Evolutionary conservation across 2,113 vertebrate genomes (phyloP).

Genomic region (Mesembrinibis cayennensis): DNA sequence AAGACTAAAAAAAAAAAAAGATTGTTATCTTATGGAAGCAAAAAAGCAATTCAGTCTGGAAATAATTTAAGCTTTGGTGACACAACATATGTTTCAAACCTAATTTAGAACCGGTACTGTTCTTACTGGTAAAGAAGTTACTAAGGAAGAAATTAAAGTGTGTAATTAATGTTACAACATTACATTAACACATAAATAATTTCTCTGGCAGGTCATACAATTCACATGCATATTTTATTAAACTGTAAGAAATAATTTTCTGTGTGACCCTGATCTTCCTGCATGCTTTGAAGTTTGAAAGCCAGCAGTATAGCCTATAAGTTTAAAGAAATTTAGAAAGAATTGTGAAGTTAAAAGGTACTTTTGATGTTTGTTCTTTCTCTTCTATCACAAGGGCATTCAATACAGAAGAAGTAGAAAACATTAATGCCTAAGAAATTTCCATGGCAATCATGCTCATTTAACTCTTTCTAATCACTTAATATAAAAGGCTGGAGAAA

Average conservation of each 20-base stretch:
- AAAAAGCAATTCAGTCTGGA: background rate
- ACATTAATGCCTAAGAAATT: slow-evolving; percentile 73
- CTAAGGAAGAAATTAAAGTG: slow-evolving; percentile 45
- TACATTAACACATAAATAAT: slow-evolving; percentile 80
- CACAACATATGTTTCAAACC: background rate
- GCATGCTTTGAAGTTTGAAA: slow-evolving; percentile 80
- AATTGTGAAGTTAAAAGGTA: slow-evolving; percentile 83
- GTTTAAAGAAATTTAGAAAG: slow-evolving; percentile 84
- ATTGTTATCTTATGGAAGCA: background rate
- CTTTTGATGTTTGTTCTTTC: slow-evolving; percentile 85
- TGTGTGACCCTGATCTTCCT: slow-evolving; percentile 77
- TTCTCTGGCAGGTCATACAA: slow-evolving; percentile 73
- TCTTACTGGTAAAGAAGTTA: slow-evolving; percentile 20
- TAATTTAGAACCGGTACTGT: background rate
- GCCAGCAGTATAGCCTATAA: slow-evolving; percentile 80
- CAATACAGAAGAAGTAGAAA: slow-evolving; percentile 66
- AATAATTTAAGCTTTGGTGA: background rate
- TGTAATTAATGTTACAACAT: slow-evolving; percentile 76
- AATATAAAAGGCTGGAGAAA: slow-evolving; percentile 7
- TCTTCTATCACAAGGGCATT: slow-evolving; percentile 79
- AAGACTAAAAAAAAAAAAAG: background rate
- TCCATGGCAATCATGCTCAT: slow-evolving; percentile 65
- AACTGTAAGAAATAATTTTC: slow-evolving; percentile 77
- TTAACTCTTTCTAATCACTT: slow-evolving; percentile 74
- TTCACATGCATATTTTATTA: slow-evolving; percentile 83